Evolutionary conservation across 2,888 invertebrate genomes (phyloP), one percentile per base, ranked within the genome.

Genomic region (Zhuqinia jingwanae): DNA sequence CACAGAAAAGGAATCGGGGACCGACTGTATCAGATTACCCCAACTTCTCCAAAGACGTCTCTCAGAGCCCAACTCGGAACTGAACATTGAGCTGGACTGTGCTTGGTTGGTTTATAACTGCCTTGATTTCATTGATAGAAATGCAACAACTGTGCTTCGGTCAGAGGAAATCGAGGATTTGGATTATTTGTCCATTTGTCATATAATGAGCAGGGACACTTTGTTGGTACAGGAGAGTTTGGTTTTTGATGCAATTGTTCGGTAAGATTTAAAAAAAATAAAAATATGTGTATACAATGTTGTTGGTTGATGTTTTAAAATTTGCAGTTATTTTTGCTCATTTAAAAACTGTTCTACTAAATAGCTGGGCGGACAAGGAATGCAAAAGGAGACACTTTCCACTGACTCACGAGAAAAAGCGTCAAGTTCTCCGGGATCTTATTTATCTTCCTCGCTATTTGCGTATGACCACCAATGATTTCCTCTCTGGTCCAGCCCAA

Each of bases 31-130:
- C 83, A 83, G 42, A 65, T 50, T 83, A 22, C 83, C 83, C 83
- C 83, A 83, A 47, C n/a, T 56, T 17, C 20, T 83, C 13, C 50
- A 73, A 30, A 47, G 83, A 83, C 76, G 76, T 25, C 68, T 83
- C n/a, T 83, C 76, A 0, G 83, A 83, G 15, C 58, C 58, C 13
- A 78, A 75, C 36, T 68, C 85, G 2, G 85, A 85, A 53, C 56
- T 79, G 22, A 79, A 76, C 56, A 88, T 89, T 63, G 89, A 90
- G 58, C 87, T 91, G 89, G 89, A 92, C 92, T 95, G 95, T 89
- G 94, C 94, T 88, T 94, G 94, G 63, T 93, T 97, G 22, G 94
- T 95, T 1, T 94, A 94, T 91, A 95, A 95, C 90, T 96, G 96
- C 89, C 93, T 96, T 73, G 92, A 94, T 22, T 94, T 94, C 87